Percentiles rank a stretch among this genome's conserved stretches.
These are phyloP conservation scores for Diorhabda carinulata DNA, from an alignment of 1,140 invertebrate genomes.

Conservation along the genomic window DNA sequence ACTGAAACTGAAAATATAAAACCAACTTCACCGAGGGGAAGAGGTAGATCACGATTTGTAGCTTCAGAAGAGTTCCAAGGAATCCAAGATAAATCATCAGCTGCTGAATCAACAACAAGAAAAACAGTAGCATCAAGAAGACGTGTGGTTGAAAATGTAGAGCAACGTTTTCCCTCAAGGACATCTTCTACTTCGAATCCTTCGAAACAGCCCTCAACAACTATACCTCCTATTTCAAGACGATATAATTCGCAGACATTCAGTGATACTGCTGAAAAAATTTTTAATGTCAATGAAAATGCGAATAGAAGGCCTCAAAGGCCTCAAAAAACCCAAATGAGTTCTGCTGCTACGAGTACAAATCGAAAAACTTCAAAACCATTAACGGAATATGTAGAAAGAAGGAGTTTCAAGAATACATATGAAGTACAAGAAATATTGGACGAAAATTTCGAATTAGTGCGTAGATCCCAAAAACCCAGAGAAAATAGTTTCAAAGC, in stretches of 20 bases:
- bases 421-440: conserved; percentile 44
- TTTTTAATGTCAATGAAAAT: conserved; percentile 1
- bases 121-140: conserved; percentile 23
- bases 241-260: not conserved
- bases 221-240: not conserved
- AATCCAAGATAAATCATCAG: conserved; percentile 20
- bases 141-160: conserved; percentile 25
- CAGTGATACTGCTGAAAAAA: conserved; percentile 5
- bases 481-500: conserved; percentile 39
- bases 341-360: conserved; percentile 14
- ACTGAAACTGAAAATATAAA: conserved; percentile 19
- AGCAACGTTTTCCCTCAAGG: conserved; percentile 10
- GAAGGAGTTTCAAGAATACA: conserved; percentile 11
- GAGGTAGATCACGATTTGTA: conserved; percentile 41
- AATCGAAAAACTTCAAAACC: conserved; percentile 13
- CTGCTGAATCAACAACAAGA: conserved; percentile 16
- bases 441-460: conserved; percentile 37
- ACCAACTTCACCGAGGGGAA: conserved; percentile 25
- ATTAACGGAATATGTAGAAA: not conserved
- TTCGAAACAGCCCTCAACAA: not conserved
- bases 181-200: not conserved
- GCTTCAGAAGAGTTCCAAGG: conserved; percentile 33
- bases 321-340: conserved; percentile 10
- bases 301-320: conserved; percentile 6
- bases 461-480: conserved; percentile 32